A percentile compares a stretch with the other conserved stretches of the same genome.
These are phyloP conservation scores for Yponomeuta plumbellus DNA, from an alignment of 2,888 invertebrate genomes.

Conservation along the genomic window DNA sequence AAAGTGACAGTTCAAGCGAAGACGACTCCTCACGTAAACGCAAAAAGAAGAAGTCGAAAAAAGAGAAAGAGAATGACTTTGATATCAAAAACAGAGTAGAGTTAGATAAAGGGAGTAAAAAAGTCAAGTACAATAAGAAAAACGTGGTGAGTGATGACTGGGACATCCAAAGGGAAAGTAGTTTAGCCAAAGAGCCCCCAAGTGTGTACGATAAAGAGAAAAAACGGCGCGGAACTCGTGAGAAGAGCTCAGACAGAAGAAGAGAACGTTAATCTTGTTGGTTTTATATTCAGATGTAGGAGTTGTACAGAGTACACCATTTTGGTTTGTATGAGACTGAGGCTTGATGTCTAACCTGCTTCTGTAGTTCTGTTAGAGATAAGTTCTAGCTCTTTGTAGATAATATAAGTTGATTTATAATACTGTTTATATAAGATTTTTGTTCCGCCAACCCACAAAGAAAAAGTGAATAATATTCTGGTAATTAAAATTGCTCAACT, in stretches of 20 bases:
- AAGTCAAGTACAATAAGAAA: not conserved
- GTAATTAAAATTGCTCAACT: too few relatives aligned
- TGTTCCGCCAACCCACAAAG: too few relatives aligned
- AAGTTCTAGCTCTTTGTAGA: too few relatives aligned
- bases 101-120: conserved; percentile 16
- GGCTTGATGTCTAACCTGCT: too few relatives aligned
- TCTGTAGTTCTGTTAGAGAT: too few relatives aligned
- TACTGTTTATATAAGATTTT: too few relatives aligned
- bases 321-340: too few relatives aligned
- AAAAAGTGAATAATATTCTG: too few relatives aligned
- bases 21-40: conserved; percentile 24
- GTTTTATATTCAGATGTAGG: not conserved
- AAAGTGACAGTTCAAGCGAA: conserved; percentile 16
- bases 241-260: conserved; percentile 4
- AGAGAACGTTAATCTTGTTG: not conserved
- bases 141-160: conserved; percentile 6
- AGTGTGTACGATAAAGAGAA: conserved; percentile 30
- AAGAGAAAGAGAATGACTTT: conserved; percentile 33
- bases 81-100: conserved; percentile 31
- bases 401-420: too few relatives aligned
- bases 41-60: conserved; percentile 23
- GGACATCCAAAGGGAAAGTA: conserved; percentile 34
- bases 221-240: conserved; percentile 15
- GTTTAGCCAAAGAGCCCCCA: conserved; percentile 23
- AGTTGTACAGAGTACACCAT: not conserved